These are phyloP conservation scores for Xylota sylvarum DNA, from an alignment of 2,888 invertebrate genomes.

Conservation along the genomic window DNA sequence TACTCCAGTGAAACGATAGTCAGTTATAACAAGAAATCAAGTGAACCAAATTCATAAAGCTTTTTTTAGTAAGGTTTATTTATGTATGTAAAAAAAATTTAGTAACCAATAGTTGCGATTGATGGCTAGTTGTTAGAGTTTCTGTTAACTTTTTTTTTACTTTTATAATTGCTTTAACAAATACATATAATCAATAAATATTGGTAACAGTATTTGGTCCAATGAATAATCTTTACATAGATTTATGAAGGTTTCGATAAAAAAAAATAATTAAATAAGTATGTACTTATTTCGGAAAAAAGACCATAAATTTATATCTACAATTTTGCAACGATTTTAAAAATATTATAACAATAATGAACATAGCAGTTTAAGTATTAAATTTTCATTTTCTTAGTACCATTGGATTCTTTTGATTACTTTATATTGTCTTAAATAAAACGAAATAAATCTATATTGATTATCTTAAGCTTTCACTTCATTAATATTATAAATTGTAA, in stretches of 20 bases:
- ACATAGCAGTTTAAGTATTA: slow-evolving; percentile 40
- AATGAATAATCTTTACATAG: slow-evolving; percentile 45
- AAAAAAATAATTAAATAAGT: slow-evolving; percentile 22
- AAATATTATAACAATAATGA: slow-evolving; percentile 50
- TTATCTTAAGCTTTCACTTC: slow-evolving; percentile 30
- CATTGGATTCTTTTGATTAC: slow-evolving; percentile 68
- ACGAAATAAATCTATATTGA: slow-evolving; percentile 15
- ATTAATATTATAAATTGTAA: slow-evolving; percentile 18
- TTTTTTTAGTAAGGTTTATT: slow-evolving; percentile 73
- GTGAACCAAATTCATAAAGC: slow-evolving; percentile 26
- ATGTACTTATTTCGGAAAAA: slow-evolving; percentile 32
- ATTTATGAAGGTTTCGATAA: slow-evolving; percentile 25
- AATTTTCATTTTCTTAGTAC: slow-evolving; percentile 60
- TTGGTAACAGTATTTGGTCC: slow-evolving; percentile 69
- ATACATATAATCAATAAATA: slow-evolving; percentile 52
- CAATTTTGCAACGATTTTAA: slow-evolving; percentile 49
- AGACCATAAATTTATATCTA: slow-evolving; percentile 45
- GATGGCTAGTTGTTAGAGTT: slow-evolving; percentile 67
- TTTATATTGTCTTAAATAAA: slow-evolving; percentile 43
- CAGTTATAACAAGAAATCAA: not conserved
- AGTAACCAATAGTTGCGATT: slow-evolving; percentile 74
- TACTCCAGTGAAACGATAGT: too few relatives aligned
- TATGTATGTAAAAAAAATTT: slow-evolving; percentile 71
- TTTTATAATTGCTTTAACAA: slow-evolving; percentile 46
- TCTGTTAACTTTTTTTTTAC: slow-evolving; percentile 45